Evolutionary conservation across 2,888 invertebrate species (phyloP), one percentile per base, ranked within the genome.

Genomic region (Teleiodes luculella): DNA sequence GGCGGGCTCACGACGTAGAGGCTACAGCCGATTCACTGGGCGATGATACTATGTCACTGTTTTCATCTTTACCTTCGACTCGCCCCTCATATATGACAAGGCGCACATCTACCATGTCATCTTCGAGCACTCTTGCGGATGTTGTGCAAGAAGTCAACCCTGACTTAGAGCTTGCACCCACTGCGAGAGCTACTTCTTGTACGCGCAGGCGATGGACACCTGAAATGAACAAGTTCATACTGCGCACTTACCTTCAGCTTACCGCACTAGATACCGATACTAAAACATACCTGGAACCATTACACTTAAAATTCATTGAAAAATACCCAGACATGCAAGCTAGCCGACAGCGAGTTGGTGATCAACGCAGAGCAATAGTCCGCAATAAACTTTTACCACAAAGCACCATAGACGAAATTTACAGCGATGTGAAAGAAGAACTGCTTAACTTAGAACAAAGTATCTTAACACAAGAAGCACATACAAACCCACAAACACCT

Each of bases 251-350:
- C 10, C 31, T 31, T 18, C 7, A 31, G 13, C 39, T 56, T 31
- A 54, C 51, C 8, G 14, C 31, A 37, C n/a, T 51, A 6, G 41
- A 51, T 2, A 51, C 51, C 3, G 41, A 51, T n/a, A 33, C 33
- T 1, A 43, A 16, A 48, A 7, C 31, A 18, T 48, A 55, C 30
- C 18, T 16, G 13, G 39, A 43, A 45, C 37, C 43, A 2, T 43
- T 53, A 11, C 53, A 56, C 20, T 7, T 24, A 11, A 49, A 52
- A 68, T 24, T 65, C 66, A 30, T 67, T 59, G 20, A 41, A 41
- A 20, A n/a, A 24, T 41, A 41, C 41, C 36, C 41, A 14, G 36
- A 36, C 36, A 36, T 36, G 36, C 1, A 36, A 13, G 36, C 5
- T 13, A 36, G 36, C 36, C 36, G 13, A 10, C 36, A 36, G 13